phyloP scores from a whole-genome alignment of 2,113 vertebrate species.

The Cephalopterus ornatus region DNA sequence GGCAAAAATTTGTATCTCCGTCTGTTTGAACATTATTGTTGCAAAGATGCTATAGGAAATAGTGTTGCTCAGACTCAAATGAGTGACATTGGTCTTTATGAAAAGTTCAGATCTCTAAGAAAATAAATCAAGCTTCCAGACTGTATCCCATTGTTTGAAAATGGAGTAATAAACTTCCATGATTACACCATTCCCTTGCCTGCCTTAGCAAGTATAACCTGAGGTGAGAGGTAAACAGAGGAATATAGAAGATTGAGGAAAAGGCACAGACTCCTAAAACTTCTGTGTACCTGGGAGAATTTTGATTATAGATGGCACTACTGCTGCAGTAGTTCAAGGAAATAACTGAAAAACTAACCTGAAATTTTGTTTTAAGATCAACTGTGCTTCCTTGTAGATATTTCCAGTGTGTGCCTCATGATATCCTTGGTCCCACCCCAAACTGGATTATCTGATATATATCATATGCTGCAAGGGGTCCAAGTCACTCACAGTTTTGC shows the following conservation, averaged over 20 bases:
- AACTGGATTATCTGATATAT: not conserved
- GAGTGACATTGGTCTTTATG: not conserved
- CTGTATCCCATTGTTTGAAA: not conserved
- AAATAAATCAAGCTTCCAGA: not conserved
- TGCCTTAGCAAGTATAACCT: not conserved
- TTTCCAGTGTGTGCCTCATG: not conserved
- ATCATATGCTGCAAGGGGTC: not conserved
- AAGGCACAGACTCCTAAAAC: not conserved
- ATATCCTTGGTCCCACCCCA: not conserved
- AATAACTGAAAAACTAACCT: not conserved
- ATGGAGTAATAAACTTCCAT: not conserved
- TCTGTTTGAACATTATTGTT: not conserved
- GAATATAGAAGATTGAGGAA: fast-evolving
- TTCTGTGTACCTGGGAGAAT: not conserved
- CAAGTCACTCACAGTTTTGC: not conserved
- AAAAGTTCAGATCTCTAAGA: not conserved
- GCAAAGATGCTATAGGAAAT: not conserved
- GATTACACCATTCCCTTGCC: not conserved
- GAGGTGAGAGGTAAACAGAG: not conserved
- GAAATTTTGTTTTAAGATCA: not conserved
- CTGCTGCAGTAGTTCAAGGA: not conserved
- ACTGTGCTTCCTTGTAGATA: not conserved
- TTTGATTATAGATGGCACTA: not conserved
- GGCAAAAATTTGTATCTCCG: not conserved
- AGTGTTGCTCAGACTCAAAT: not conserved